Base-by-base conservation (phyloP, 2,797 vertebrate genomes). In the Anomalospiza imberbis region DNA sequence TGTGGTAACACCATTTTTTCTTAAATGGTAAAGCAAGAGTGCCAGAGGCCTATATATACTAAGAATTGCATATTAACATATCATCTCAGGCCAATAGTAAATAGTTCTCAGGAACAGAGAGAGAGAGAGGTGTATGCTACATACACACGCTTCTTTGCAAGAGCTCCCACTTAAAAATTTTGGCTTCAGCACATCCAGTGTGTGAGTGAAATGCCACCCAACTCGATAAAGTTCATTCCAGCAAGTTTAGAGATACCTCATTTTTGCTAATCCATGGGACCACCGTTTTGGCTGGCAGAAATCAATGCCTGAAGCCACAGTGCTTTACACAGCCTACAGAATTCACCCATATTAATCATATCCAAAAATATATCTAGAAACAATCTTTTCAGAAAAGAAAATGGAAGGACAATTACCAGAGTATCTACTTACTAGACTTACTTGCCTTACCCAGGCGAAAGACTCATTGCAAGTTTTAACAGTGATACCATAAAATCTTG, bases 1-100 rank as follows among this genome's bases (percentile, higher is more conserved):
- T 92, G 75, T 54, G 77, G 47, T 81, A 89, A 96, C 92, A 78
- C 65, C 38, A 45, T 55, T 93, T 91, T 58, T 82, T 25, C 40
- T 75, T 36, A 42, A 28, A 67, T 40, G 31, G 89, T 80, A 77
- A 66, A 81, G n/a, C 65, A 72, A 29, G 70, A 72, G 55, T 66
- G 79, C 62, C 70, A 91, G 87, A 75, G 73, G 84, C 61, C 45
- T 77, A 75, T 54, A 38, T 17, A 36, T 79, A 77, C 25, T 57
- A 62, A 72, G 54, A 82, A 42, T 2, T 51, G 21, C 24, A 36
- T 17, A 91, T 76, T 78, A 85, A 78, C 22, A 13, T 61, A 66
- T n/a, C 8, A 0, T 77, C 58, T 81, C 42, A 70, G 53, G n/a
- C 40, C 53, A 77, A 38, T 0, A 58, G 32, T 42, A 83, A 93